Evolutionary conservation across 2,888 invertebrate genomes (phyloP), one percentile per base, ranked within the genome.

Genomic region (Polymixis lichenea): DNA sequence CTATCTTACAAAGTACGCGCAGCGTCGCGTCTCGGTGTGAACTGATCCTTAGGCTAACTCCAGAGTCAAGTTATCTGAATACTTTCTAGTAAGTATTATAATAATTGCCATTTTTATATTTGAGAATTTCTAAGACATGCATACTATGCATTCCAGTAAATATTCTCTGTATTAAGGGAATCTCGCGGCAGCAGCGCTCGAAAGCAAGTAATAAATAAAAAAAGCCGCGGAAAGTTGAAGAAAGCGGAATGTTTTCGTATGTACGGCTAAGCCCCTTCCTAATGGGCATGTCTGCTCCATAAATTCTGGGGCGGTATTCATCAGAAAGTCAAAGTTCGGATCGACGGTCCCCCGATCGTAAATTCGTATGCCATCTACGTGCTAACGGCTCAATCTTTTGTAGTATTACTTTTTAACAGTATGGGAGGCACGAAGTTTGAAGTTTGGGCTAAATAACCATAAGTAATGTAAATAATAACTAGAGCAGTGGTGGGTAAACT

Each of bases 281-380:
- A 84, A 88, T 75, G 55, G 75, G 71, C 88, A 86, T 86, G 88
- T 81, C 77, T 76, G 17, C 43, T 28, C 68, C 72, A 88, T 86
- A 88, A 87, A 86, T 84, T 66, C 62, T 53, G 71, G 43, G 67
- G 62, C 66, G 60, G 80, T 72, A 78, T 78, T 82, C 87, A 79
- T 86, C 87, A 88, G 72, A 73, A 72, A 71, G 75, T 72, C 75
- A 84, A 81, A 88, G 77, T 88, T 88, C 70, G 73, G 86, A 83
- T 80, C 77, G 70, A 64, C 70, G 73, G 75, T 75, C 75, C 72
- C 73, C 43, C 70, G 87, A 38, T 86, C 88, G 82, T 86, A 88
- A 86, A 88, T 84, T 77, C 72, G 77, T 78, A 72, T 75, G 72
- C 77, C 61, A 75, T 77, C 71, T 84, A 81, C 88, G 87, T 88